These are phyloP conservation scores for Xiphorhynchus elegans DNA, from an alignment of 2,113 vertebrate species.

Conservation along the genomic window DNA sequence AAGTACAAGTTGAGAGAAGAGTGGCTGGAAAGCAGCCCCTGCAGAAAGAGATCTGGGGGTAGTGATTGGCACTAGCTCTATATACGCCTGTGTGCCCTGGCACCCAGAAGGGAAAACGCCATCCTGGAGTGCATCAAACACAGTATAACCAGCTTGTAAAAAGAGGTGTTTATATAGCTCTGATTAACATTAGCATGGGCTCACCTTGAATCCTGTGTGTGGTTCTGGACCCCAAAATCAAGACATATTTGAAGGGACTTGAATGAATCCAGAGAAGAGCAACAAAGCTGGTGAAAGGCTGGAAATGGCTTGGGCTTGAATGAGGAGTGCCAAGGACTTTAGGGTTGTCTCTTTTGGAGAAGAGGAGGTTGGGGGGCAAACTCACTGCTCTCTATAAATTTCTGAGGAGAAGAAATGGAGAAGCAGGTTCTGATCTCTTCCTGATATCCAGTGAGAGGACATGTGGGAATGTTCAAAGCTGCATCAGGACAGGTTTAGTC, in stretches of 20 bases:
- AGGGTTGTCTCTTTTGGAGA: not conserved
- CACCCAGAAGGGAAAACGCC: not conserved
- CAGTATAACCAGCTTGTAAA: not conserved
- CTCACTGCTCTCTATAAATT: accelerated
- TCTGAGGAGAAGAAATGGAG: not conserved
- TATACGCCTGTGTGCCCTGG: not conserved
- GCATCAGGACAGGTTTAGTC: not conserved
- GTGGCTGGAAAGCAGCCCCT: not conserved
- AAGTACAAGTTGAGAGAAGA: not conserved
- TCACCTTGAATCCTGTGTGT: not conserved
- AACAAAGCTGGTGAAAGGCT: not conserved
- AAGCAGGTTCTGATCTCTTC: not conserved
- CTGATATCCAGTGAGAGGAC: not conserved
- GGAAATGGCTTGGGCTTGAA: not conserved
- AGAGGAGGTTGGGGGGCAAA: accelerated
- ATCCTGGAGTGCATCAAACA: not conserved
- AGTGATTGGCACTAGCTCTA: not conserved
- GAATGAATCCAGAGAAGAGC: not conserved
- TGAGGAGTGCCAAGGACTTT: accelerated
- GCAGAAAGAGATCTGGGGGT: not conserved
- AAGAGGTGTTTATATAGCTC: not conserved
- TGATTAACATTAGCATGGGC: not conserved
- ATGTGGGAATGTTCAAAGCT: not conserved
- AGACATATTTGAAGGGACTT: not conserved
- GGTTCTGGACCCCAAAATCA: not conserved